Evolutionary conservation across 2,113 vertebrate species (phyloP).

Genomic region (Saccopteryx bilineata): DNA sequence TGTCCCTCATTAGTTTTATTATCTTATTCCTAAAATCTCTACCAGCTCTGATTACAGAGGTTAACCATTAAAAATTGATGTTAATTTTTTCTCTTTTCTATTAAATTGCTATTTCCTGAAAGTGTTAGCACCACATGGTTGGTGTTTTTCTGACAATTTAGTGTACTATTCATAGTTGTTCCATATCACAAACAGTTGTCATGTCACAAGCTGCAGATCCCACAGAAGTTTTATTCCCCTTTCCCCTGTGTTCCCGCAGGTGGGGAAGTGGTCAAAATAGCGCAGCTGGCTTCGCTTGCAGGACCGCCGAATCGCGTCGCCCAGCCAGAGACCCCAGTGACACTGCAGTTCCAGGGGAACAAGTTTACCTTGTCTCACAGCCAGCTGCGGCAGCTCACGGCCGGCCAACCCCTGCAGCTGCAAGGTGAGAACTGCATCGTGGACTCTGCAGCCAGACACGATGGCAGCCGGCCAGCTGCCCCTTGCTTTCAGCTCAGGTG

Average conservation of each 20-base stretch:
- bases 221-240: background rate
- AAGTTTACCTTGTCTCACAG: slow-evolving; percentile 94
- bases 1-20: background rate
- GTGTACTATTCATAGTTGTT: background rate
- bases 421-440: slow-evolving; percentile 87
- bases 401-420: slow-evolving; percentile 93
- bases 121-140: background rate
- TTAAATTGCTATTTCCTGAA: background rate
- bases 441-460: fast-evolving
- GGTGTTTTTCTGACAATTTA: background rate
- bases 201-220: fast-evolving
- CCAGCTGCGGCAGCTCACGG: slow-evolving; percentile 93
- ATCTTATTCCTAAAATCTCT: background rate
- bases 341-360: slow-evolving; percentile 94
- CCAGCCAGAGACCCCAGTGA: slow-evolving; percentile 93
- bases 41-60: background rate
- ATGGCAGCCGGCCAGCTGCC: background rate
- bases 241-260: slow-evolving; percentile 82
- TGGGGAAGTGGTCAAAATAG: slow-evolving; percentile 92
- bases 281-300: slow-evolving; percentile 91
- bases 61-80: background rate
- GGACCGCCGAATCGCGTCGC: slow-evolving; percentile 90
- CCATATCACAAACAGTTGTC: background rate
- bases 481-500: background rate
- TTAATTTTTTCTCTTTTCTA: background rate